A percentile compares a stretch with the other conserved stretches of the same genome.
phyloP scores from a whole-genome alignment of 2,888 invertebrate species.

The Abscondita cerata region DNA sequence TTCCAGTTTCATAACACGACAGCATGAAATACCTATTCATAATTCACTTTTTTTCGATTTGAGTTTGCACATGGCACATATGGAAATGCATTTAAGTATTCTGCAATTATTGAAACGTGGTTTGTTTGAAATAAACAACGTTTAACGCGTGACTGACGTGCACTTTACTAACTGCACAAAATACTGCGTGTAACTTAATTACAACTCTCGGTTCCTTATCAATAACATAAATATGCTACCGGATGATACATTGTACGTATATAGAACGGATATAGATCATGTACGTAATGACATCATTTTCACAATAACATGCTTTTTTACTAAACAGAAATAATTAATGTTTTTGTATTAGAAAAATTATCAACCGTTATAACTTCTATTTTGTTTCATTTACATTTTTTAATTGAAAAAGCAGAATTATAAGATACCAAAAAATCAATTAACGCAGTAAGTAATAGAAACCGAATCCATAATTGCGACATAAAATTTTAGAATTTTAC shows the following conservation, averaged over 20 bases:
- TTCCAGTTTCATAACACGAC: background rate
- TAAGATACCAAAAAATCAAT: no score
- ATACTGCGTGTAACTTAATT: slow-evolving; percentile 23
- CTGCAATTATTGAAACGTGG: slow-evolving; percentile 35
- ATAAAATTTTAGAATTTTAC: no score
- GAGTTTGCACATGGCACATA: slow-evolving; percentile 4
- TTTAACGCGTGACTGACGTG: slow-evolving; percentile 37
- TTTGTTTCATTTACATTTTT: no score
- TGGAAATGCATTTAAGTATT: slow-evolving; percentile 24
- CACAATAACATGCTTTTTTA: no score
- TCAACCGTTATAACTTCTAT: no score
- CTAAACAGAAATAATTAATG: no score
- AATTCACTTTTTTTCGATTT: background rate
- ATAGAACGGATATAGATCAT: background rate
- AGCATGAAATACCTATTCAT: background rate
- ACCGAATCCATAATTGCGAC: no score
- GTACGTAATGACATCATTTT: no score
- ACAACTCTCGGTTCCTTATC: slow-evolving; percentile 19
- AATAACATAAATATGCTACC: background rate
- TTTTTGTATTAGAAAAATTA: no score
- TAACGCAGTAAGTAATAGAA: no score
- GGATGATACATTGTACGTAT: slow-evolving; percentile 1
- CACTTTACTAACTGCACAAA: slow-evolving; percentile 28
- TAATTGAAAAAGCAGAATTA: no score
- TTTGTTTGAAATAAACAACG: slow-evolving; percentile 34